Evolutionary conservation across 1,140 invertebrate genomes (phyloP), one percentile per base, ranked within the genome.

Genomic region (Arctopsyche grandis): DNA sequence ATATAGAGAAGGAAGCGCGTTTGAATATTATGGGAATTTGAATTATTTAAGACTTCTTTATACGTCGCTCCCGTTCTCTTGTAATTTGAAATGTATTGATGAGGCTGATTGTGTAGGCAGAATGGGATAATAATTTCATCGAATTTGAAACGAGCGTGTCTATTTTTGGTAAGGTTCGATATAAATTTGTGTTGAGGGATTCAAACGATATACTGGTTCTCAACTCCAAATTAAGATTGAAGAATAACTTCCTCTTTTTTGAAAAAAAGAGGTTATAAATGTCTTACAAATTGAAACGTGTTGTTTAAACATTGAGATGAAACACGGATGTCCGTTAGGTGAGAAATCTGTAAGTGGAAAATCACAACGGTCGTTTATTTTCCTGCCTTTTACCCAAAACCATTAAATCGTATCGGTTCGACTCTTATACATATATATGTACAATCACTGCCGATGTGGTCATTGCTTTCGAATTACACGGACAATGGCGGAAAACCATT

Each of bases 401-500:
- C 56, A 60, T 60, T 60, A 60, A 60, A 60, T 60, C 16, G 56
- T 19, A 16, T 60, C 56, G 21, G 9, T 38, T 38, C 29, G 29
- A 7, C 29, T 38, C 29, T 38, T 38, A 60, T 7, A 38, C n/a
- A n/a, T n/a, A n/a, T n/a, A n/a, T n/a, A n/a, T n/a, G n/a, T 38
- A 21, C 9, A 60, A 19, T 60, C 56, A 21, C 16, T 16, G 1
- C 9, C 16, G 29, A 7, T 38, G 29, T 38, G 56, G 14, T 21
- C 56, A 60, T 60, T 60, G 56, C 56, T 60, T 60, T 66, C 63
- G 63, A 66, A 66, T 66, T 66, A 66, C 21, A 66, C 63, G 63
- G 63, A 66, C 26, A 66, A 66, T 66, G 22, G 22, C 24, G 22
- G 63, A 66, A 66, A 66, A 66, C 9, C 63, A 26, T 66, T 66